Conservation (phyloP, 2,797 vertebrate genomes). For the Coranthus polyacanthus region DNA sequence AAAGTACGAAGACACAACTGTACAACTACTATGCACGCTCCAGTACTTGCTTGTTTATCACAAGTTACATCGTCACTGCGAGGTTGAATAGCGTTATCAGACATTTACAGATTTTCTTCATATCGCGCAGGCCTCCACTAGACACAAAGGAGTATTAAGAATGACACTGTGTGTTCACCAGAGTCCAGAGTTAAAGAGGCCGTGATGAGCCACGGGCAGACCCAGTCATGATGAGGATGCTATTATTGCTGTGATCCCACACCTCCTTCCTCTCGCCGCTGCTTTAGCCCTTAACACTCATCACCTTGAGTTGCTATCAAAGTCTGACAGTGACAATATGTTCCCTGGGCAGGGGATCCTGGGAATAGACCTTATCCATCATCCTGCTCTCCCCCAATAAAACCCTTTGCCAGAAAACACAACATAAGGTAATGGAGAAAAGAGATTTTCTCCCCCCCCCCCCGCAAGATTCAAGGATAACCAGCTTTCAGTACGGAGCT, state of each 20-base stretch:
- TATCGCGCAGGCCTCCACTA: too few relatives aligned
- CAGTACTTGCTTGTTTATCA: too few relatives aligned
- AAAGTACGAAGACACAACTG: too few relatives aligned
- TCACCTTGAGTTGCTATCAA: constrained; percentile 75
- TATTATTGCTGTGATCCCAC: constrained; percentile 49
- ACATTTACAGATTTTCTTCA: too few relatives aligned
- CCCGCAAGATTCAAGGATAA: constrained; percentile 55
- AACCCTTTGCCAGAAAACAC: constrained; percentile 54
- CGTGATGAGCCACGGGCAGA: constrained; percentile 30
- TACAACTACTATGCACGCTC: too few relatives aligned
- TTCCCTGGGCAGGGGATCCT: constrained; percentile 61
- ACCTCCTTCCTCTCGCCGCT: constrained; percentile 32
- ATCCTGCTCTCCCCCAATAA: constrained; percentile 59
- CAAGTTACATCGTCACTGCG: too few relatives aligned
- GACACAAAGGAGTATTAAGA: constrained; percentile 23
- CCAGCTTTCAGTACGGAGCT: constrained; percentile 29
- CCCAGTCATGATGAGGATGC: constrained; percentile 43
- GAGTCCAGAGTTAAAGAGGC: constrained; percentile 31
- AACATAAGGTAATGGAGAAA: constrained; percentile 36
- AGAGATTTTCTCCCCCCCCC: constrained; percentile 61
- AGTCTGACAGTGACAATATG: constrained; percentile 70
- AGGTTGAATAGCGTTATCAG: too few relatives aligned
- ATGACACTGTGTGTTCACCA: constrained; percentile 16
- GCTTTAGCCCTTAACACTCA: constrained; percentile 70
- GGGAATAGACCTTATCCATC: constrained; percentile 76